Conservation (phyloP, 2,113 vertebrate genomes). For the Telmatochromis brachygnathus region DNA sequence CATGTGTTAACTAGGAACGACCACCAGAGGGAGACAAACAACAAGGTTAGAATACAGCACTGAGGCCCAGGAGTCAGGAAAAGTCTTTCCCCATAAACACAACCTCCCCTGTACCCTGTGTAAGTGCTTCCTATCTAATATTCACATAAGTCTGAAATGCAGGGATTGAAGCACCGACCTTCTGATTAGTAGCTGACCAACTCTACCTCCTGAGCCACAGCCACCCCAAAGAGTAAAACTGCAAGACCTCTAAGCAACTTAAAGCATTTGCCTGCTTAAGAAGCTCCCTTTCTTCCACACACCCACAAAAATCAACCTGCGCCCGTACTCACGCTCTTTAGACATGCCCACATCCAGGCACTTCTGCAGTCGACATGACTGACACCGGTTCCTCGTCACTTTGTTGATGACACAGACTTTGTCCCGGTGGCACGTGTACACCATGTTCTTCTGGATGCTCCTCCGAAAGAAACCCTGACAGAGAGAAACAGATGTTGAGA, state of each 20-base stretch:
- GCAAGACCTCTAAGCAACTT: neutral
- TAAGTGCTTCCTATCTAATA: neutral
- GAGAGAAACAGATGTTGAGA: neutral
- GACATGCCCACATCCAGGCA: conserved; percentile 97
- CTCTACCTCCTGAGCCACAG: neutral
- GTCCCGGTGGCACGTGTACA: conserved; percentile 90
- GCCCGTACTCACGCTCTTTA: conserved; percentile 85
- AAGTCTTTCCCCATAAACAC: neutral
- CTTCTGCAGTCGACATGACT: conserved; percentile 94
- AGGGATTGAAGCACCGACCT: neutral
- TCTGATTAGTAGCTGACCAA: neutral
- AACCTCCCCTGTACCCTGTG: neutral
- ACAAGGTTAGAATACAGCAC: neutral
- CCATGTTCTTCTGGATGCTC: conserved; percentile 98
- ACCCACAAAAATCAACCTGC: neutral
- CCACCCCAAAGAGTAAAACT: neutral
- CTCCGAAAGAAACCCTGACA: conserved; percentile 88
- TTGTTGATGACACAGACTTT: conserved; percentile 96
- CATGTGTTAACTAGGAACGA: neutral
- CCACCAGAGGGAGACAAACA: conserved; percentile 32
- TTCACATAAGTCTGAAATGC: neutral
- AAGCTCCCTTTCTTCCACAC: neutral
- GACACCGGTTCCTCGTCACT: conserved; percentile 93
- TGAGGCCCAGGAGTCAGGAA: neutral
- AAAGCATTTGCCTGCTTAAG: neutral